phyloP scores from a whole-genome alignment of 1,140 invertebrate genomes.

The Calycopis cecrops region DNA sequence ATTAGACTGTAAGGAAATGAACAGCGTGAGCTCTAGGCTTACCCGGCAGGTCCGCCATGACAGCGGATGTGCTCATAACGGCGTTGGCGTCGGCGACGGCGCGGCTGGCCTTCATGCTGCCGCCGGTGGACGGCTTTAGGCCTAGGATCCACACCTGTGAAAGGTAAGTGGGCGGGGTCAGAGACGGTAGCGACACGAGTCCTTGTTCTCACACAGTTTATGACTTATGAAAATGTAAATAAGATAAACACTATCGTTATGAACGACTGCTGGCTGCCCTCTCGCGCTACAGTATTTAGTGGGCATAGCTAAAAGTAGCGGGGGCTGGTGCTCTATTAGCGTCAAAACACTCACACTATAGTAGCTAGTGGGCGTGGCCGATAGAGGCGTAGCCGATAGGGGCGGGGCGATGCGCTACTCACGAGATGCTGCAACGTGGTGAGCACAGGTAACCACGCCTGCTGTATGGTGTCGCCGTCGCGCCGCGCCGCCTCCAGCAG shows the following conservation, averaged over 20 bases:
- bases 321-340: too few relatives aligned
- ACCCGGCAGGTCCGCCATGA: slow-evolving; percentile 94
- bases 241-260: too few relatives aligned
- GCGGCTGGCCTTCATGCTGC: slow-evolving; percentile 89
- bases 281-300: too few relatives aligned
- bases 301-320: too few relatives aligned
- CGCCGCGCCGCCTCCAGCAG: slow-evolving; percentile 92
- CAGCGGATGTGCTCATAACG: slow-evolving; percentile 95
- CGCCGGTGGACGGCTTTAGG: slow-evolving; percentile 93
- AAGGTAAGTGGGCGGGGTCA: neutral
- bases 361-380: neutral
- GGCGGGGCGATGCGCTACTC: slow-evolving; percentile 1
- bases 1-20: too few relatives aligned
- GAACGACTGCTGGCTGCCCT: too few relatives aligned
- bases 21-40: slow-evolving; percentile 6
- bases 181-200: too few relatives aligned
- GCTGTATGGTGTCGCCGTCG: slow-evolving; percentile 93
- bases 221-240: too few relatives aligned
- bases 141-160: slow-evolving; percentile 93
- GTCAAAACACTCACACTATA: too few relatives aligned
- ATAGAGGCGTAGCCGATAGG: neutral
- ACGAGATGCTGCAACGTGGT: slow-evolving; percentile 96
- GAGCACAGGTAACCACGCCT: slow-evolving; percentile 96
- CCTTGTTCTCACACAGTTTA: too few relatives aligned
- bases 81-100: slow-evolving; percentile 87